Evolutionary conservation across 2,797 vertebrate species (phyloP).

Genomic region (Neostethus bicornis): DNA sequence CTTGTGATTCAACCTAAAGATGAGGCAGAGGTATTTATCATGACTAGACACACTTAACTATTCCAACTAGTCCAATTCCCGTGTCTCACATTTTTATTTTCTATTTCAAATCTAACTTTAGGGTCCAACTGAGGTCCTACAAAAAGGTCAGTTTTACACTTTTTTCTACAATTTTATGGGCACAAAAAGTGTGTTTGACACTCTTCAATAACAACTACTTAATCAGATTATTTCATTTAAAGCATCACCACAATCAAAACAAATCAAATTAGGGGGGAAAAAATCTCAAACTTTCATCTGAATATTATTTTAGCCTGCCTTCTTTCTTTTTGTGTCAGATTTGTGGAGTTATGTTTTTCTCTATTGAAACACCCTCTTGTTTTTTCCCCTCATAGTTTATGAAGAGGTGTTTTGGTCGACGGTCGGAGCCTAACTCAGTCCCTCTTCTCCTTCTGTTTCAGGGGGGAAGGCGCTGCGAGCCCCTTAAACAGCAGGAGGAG

Average conservation of each 20-base stretch:
- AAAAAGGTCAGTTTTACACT: conserved; percentile 71
- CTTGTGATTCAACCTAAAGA: conserved; percentile 73
- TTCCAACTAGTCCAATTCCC: neutral
- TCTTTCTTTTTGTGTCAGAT: neutral
- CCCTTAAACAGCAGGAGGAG: conserved; percentile 93
- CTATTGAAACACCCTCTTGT: conserved; percentile 44
- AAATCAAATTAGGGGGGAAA: too few relatives aligned
- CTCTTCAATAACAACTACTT: too few relatives aligned
- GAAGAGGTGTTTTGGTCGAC: conserved; percentile 65
- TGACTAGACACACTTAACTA: neutral
- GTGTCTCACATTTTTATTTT: neutral
- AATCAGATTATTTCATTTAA: too few relatives aligned
- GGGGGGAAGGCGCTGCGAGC: conserved; percentile 89
- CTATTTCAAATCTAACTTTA: conserved; percentile 21
- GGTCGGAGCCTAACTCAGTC: conserved; percentile 83
- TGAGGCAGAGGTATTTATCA: conserved; percentile 49
- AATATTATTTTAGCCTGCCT: too few relatives aligned
- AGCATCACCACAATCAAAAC: too few relatives aligned
- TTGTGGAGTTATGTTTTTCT: neutral
- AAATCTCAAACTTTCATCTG: too few relatives aligned
- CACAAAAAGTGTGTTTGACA: too few relatives aligned
- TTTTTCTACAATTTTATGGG: neutral
- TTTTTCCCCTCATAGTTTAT: conserved; percentile 57
- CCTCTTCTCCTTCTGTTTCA: conserved; percentile 98
- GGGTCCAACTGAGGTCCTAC: conserved; percentile 56